A percentile compares a stretch with the other conserved stretches of the same genome.
These are phyloP conservation scores for Syngnathus acus DNA, from an alignment of 2,797 vertebrate species.

Conservation along the genomic window DNA sequence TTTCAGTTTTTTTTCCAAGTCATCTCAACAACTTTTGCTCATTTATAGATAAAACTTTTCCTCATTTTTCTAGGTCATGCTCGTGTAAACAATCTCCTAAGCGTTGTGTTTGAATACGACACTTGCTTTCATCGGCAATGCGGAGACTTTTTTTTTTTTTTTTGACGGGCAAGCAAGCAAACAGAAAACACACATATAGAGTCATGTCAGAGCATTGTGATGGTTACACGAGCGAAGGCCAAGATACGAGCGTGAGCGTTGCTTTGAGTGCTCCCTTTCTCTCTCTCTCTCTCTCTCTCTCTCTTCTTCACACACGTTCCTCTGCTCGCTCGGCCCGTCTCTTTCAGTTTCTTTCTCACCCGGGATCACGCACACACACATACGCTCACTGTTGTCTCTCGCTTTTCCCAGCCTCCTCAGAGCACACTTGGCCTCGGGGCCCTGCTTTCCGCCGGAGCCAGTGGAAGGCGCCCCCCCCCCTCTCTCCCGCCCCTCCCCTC, in stretches of 20 bases:
- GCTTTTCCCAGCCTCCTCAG: constrained; percentile 56
- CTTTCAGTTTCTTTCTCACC: constrained; percentile 38
- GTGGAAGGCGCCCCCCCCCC: constrained; percentile 60
- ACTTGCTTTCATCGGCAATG: neutral
- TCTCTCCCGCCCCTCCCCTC: neutral
- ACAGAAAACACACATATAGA: neutral
- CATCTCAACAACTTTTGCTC: neutral
- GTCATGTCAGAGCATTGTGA: constrained; percentile 43
- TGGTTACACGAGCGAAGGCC: constrained; percentile 39
- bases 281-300: constrained; percentile 18
- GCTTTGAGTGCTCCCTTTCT: constrained; percentile 29
- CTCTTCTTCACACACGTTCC: constrained; percentile 14
- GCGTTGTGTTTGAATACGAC: neutral
- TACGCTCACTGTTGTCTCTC: constrained; percentile 26
- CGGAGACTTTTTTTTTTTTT: neutral
- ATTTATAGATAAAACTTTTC: neutral
- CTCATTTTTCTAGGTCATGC: neutral
- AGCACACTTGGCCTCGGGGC: constrained; percentile 60
- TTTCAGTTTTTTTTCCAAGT: neutral
- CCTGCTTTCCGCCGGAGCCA: constrained; percentile 67
- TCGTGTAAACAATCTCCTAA: neutral
- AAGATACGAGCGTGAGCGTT: constrained; percentile 37
- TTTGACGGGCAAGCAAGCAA: constrained; percentile 5
- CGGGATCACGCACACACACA: constrained; percentile 20
- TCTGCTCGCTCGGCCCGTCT: constrained; percentile 19